Conservation (phyloP, 2,888 invertebrate species). For the Drosophila acutilabella region DNA sequence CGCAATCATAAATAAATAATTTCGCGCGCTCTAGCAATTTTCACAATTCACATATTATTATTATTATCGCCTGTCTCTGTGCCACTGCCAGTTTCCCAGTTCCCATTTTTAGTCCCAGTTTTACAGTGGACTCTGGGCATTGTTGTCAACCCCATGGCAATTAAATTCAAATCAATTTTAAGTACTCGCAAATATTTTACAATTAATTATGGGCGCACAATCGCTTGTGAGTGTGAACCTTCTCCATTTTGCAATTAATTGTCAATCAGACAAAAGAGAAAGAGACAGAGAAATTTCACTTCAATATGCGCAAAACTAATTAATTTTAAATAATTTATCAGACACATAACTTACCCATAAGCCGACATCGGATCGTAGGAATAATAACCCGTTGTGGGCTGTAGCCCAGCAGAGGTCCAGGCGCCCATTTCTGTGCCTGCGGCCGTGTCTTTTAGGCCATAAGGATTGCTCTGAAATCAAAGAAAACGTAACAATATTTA, state of each 20-base stretch:
- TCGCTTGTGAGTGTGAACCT: constrained; percentile 53
- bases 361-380: constrained; percentile 97
- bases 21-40: constrained; percentile 77
- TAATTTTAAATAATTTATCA: constrained; percentile 12
- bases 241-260: constrained; percentile 11
- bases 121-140: constrained; percentile 12
- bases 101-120: constrained; percentile 4
- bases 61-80: constrained; percentile 58
- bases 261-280: constrained; percentile 13
- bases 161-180: constrained; percentile 83
- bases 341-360: constrained; percentile 91
- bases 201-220: constrained; percentile 77
- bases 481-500: constrained; percentile 5
- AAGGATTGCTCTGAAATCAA: constrained; percentile 93
- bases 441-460: constrained; percentile 93
- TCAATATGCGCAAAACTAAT: constrained; percentile 8
- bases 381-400: constrained; percentile 96
- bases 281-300: neutral
- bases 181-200: constrained; percentile 81
- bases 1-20: constrained; percentile 83
- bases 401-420: constrained; percentile 95
- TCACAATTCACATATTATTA: constrained; percentile 80
- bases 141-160: constrained; percentile 61
- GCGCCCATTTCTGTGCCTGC: constrained; percentile 95
- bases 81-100: neutral